Evolutionary conservation across 2,888 invertebrate genomes (phyloP), one percentile per base, ranked within the genome.

Genomic region (Liopterus haemorrhoidalis): DNA sequence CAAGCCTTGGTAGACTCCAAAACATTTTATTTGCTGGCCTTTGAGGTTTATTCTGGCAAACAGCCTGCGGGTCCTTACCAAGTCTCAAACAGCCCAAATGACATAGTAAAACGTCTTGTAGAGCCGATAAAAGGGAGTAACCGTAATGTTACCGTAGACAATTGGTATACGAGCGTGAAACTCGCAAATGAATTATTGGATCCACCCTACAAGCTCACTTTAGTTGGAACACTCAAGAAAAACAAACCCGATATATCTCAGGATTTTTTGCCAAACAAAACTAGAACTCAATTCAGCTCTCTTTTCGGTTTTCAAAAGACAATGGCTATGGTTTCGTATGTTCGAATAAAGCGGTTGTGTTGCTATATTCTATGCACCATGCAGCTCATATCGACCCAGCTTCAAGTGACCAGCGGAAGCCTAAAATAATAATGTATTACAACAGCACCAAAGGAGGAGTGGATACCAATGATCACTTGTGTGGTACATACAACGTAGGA

Each of bases 361-460:
- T 56, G 37, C 40, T 52, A 33, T 52, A 52, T 38, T 50, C 52
- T 43, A 48, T 55, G 49, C 54, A 54, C 38, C 44, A 55, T 52
- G 52, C 53, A 46, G 43, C 32, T 37, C 33, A 49, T 42, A 45
- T 51, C 33, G 51, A 52, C 43, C 44, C 45, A 37, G 41, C 48
- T 46, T 41, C 42, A 38, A 45, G 48, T 47, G 39, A 49, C 48
- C 38, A 41, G 35, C 30, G 41, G 36, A 55, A 57, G 44, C 48
- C 55, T 44, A 51, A 54, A 53, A 57, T 53, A 37, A 53, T 55
- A 45, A 49, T 48, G 25, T 50, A 41, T 50, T 55, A 57, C 33
- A 55, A 54, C 43, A 41, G 42, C 18, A 51, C 50, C 28, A 49
- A 51, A 40, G 46, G 42, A 6, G 40, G 40, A n/a, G 36, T 40